Percentiles rank a stretch among this genome's conserved stretches.
Conservation (phyloP, 2,888 invertebrate genomes). For the Cenopis cana region DNA sequence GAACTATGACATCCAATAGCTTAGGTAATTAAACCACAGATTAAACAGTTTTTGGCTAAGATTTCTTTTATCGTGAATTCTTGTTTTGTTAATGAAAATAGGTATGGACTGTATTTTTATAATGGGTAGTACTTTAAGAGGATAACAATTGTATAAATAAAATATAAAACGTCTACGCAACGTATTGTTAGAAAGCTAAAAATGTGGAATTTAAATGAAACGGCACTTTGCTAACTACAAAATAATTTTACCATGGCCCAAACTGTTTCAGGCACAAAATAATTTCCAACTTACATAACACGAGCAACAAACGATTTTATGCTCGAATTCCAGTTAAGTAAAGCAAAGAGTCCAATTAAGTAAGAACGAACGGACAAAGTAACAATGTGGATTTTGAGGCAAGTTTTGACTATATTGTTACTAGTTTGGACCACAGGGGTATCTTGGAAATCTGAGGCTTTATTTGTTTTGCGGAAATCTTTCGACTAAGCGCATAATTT, state of each 20-base stretch:
- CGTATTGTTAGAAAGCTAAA: neutral
- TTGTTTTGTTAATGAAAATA: no score
- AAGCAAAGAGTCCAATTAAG: constrained; percentile 56
- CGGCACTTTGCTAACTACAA: neutral
- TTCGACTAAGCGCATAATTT: neutral
- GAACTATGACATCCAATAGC: no score
- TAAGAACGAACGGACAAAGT: constrained; percentile 54
- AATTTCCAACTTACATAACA: constrained; percentile 31
- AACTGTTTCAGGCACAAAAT: constrained; percentile 27
- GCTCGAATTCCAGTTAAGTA: constrained; percentile 46
- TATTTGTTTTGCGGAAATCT: neutral
- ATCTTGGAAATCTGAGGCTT: constrained; percentile 45
- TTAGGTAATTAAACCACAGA: no score
- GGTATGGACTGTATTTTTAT: no score
- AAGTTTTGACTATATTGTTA: constrained; percentile 61
- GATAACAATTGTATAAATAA: neutral
- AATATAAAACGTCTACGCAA: neutral
- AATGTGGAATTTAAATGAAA: neutral
- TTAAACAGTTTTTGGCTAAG: no score
- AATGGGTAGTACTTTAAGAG: neutral
- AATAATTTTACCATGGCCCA: neutral
- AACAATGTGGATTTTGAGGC: constrained; percentile 48
- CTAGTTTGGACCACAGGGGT: constrained; percentile 5
- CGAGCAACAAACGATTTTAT: constrained; percentile 18
- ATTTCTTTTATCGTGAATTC: no score